These are phyloP conservation scores for Picathartes gymnocephalus DNA, from an alignment of 2,113 vertebrate genomes.

Conservation along the genomic window DNA sequence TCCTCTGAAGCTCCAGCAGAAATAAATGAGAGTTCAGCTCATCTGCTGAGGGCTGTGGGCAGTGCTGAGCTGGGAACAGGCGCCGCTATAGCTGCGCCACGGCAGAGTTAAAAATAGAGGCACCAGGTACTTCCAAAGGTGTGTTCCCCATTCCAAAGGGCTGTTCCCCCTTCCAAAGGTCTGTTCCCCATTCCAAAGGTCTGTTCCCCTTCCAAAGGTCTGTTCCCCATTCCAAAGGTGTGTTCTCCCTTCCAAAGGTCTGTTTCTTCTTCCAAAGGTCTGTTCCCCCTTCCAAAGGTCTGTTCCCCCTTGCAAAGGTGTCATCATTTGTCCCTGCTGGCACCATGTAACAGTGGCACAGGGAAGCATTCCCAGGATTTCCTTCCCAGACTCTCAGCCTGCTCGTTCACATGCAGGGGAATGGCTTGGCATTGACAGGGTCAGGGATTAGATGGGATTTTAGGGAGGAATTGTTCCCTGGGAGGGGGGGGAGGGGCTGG, in stretches of 20 bases:
- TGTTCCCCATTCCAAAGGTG: not conserved
- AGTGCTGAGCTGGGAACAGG: not conserved
- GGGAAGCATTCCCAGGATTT: not conserved
- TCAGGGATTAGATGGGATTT: accelerated
- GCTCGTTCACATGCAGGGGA: accelerated
- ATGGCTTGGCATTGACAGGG: not conserved
- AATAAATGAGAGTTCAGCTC: not conserved
- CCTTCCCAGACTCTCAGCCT: not conserved
- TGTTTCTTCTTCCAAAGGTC: not conserved
- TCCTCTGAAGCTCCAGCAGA: not conserved
- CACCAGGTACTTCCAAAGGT: not conserved
- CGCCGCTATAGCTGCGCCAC: not conserved
- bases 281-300: not conserved
- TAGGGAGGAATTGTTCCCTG: not conserved
- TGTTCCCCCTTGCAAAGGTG: not conserved
- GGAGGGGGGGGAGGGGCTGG: not conserved
- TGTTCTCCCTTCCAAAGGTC: not conserved
- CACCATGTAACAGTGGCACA: not conserved
- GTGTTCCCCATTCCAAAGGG: not conserved
- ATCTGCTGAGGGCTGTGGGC: not conserved
- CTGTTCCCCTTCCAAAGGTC: not conserved
- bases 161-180: not conserved
- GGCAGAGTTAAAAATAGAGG: not conserved
- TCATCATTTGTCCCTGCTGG: not conserved
- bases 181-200: not conserved